Evolutionary conservation across 2,113 vertebrate species (phyloP).

Genomic region (Sebastes schlegelii): DNA sequence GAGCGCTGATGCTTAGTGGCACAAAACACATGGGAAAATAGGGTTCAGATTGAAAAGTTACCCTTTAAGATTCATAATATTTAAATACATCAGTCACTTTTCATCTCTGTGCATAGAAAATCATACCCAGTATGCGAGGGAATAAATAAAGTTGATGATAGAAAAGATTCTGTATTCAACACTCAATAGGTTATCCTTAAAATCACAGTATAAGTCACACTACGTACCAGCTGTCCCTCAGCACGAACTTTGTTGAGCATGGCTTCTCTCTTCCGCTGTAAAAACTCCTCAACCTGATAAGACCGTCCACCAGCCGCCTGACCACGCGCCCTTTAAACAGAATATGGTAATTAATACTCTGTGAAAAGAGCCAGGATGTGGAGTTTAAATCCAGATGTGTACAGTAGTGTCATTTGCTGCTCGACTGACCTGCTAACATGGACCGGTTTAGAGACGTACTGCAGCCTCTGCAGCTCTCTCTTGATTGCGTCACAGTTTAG

Average conservation of each 20-base stretch:
- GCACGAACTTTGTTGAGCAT: conserved; percentile 97
- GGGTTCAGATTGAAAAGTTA: no score
- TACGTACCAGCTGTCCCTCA: conserved; percentile 95
- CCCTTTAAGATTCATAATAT: background rate
- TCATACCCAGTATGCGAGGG: background rate
- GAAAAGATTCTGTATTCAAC: background rate
- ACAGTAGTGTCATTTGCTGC: background rate
- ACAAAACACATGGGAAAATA: no score
- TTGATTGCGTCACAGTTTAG: conserved; percentile 84
- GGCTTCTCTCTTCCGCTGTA: conserved; percentile 94
- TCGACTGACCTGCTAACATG: conserved; percentile 79
- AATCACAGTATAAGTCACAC: background rate
- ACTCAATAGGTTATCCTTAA: background rate
- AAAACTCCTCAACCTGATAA: conserved; percentile 95
- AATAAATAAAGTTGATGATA: background rate
- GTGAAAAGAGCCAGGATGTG: background rate
- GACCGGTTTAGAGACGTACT: conserved; percentile 87
- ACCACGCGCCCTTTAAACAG: conserved; percentile 85
- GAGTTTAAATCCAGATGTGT: background rate
- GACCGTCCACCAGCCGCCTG: conserved; percentile 85
- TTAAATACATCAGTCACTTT: background rate
- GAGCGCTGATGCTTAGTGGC: no score
- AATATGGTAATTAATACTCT: background rate
- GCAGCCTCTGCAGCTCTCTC: conserved; percentile 89
- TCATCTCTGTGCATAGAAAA: background rate